phyloP scores from a whole-genome alignment of 1,140 invertebrate genomes.

The Muscidifurax raptorellus region DNA sequence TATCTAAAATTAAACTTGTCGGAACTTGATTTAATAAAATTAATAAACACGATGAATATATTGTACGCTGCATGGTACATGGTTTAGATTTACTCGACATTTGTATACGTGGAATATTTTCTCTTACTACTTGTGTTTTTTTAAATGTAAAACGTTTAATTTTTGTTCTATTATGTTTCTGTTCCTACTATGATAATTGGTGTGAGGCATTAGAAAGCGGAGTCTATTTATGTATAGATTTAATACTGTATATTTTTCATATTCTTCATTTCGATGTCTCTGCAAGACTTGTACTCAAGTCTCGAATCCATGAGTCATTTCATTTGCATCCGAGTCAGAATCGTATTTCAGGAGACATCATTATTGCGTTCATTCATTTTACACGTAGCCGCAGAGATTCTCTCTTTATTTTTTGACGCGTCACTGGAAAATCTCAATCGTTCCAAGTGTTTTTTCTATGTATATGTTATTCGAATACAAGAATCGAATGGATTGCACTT shows the following conservation, averaged over 20 bases:
- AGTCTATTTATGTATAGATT: not conserved
- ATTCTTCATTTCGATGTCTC: not conserved
- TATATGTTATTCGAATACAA: not conserved
- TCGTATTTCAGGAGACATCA: conserved; percentile 13
- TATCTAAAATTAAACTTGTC: not conserved
- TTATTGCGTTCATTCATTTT: conserved; percentile 26
- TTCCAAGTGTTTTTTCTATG: not conserved
- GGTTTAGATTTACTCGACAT: conserved; percentile 36
- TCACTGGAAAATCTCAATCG: conserved; percentile 9
- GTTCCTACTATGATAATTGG: not conserved
- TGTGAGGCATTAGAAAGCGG: conserved; percentile 6
- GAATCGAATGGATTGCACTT: conserved; percentile 62
- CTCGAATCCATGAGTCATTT: not conserved
- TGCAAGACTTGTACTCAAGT: not conserved
- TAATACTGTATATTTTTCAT: not conserved
- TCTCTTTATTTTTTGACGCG: not conserved
- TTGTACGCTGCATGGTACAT: conserved; percentile 30
- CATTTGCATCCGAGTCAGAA: not conserved
- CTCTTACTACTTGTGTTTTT: not conserved
- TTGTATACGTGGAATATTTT: not conserved
- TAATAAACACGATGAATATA: not conserved
- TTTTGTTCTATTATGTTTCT: not conserved
- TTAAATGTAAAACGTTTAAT: conserved; percentile 12
- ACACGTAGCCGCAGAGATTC: not conserved
- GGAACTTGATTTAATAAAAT: not conserved